Conservation (phyloP, 2,888 invertebrate genomes). For the Phania funesta region DNA sequence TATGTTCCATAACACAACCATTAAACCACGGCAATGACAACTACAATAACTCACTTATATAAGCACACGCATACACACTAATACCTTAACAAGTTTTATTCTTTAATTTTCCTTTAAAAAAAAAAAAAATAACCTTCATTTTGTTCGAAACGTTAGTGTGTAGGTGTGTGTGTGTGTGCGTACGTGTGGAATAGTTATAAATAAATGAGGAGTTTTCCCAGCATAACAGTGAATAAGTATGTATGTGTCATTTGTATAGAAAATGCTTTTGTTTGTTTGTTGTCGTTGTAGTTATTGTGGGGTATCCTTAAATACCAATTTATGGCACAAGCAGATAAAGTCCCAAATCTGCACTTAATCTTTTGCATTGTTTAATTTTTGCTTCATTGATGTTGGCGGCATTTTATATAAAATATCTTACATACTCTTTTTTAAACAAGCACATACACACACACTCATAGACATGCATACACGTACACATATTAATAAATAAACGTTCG, state of each 20-base stretch:
- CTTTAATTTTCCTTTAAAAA: slow-evolving; percentile 19
- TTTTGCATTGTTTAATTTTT: slow-evolving; percentile 80
- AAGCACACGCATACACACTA: slow-evolving; percentile 40
- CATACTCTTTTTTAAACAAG: background rate
- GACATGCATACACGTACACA: background rate
- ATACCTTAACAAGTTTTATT: slow-evolving; percentile 66
- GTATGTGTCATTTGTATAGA: slow-evolving; percentile 13
- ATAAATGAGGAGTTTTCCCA: slow-evolving; percentile 56
- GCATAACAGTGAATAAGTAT: slow-evolving; percentile 4
- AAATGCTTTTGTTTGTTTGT: slow-evolving; percentile 26
- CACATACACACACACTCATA: background rate
- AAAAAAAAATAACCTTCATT: slow-evolving; percentile 18
- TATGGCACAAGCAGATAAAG: slow-evolving; percentile 80
- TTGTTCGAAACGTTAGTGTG: no score
- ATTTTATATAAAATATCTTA: slow-evolving; percentile 46
- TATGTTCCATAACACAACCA: slow-evolving; percentile 61
- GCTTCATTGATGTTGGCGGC: slow-evolving; percentile 68
- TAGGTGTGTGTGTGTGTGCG: background rate
- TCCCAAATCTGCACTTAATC: slow-evolving; percentile 80
- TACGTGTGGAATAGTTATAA: slow-evolving; percentile 49
- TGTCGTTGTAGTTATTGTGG: slow-evolving; percentile 60
- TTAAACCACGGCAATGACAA: slow-evolving; percentile 65
- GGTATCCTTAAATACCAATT: slow-evolving; percentile 80
- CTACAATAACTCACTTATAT: slow-evolving; percentile 64
- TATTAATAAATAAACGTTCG: slow-evolving; percentile 10